These are phyloP conservation scores for Myiopsitta monachus DNA, from an alignment of 2,113 vertebrate species.

Conservation along the genomic window DNA sequence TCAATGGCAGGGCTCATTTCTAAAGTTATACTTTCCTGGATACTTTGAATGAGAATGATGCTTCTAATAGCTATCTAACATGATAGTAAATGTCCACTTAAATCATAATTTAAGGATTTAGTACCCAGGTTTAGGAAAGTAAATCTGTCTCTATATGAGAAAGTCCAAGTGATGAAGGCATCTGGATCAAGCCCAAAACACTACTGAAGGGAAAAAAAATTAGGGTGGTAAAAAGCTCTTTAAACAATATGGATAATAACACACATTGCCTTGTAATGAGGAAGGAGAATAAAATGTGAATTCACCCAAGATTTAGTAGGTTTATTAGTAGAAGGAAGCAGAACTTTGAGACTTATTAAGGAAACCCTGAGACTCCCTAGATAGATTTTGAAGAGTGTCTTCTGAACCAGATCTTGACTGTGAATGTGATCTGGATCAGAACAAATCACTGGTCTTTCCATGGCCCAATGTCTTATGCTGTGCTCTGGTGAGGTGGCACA, in stretches of 20 bases:
- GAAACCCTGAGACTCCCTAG: conserved; percentile 29
- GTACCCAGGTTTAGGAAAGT: background rate
- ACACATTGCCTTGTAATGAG: conserved; percentile 51
- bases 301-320: conserved; percentile 39
- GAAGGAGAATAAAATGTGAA: conserved; percentile 66
- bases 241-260: conserved; percentile 39
- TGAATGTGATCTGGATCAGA: background rate
- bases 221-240: conserved; percentile 10
- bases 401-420: background rate
- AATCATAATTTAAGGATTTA: conserved; percentile 47
- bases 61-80: conserved; percentile 31
- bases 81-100: conserved; percentile 45
- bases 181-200: conserved; percentile 23
- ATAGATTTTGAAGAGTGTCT: background rate
- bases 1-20: conserved; percentile 45
- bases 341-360: conserved; percentile 19
- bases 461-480: fast-evolving
- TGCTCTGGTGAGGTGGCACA: background rate
- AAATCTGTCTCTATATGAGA: conserved; percentile 32
- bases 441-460: background rate
- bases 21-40: conserved; percentile 24
- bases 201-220: background rate
- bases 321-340: conserved; percentile 57
- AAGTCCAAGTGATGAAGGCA: conserved; percentile 13
- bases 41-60: conserved; percentile 15